These are phyloP conservation scores for Platorchestia sp. DNA, from an alignment of 1,140 invertebrate species.

Conservation along the genomic window DNA sequence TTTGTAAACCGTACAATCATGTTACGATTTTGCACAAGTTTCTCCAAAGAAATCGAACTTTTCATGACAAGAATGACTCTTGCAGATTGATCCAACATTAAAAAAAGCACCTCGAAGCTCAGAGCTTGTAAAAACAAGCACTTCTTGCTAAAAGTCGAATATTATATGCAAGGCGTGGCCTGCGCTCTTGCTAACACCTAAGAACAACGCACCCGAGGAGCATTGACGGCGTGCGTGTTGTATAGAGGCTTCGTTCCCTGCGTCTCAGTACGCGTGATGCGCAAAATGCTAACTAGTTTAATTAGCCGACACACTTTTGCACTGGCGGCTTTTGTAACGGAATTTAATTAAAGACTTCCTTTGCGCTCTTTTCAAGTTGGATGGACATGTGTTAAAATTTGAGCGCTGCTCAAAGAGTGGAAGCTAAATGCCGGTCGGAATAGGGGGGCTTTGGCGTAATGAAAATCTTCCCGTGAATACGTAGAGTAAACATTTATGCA, in stretches of 20 bases:
- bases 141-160: neutral
- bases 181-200: neutral
- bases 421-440: neutral
- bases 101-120: neutral
- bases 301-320: slow-evolving; percentile 14
- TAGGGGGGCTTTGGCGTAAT: neutral
- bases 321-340: slow-evolving; percentile 17
- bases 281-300: slow-evolving; percentile 26
- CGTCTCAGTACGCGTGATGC: neutral
- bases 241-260: neutral
- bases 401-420: neutral
- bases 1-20: neutral
- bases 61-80: neutral
- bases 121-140: neutral
- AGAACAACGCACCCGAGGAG: neutral
- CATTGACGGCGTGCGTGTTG: neutral
- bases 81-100: neutral
- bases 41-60: neutral
- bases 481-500: neutral
- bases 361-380: neutral
- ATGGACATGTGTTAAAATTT: slow-evolving; percentile 39
- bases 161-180: slow-evolving; percentile 30
- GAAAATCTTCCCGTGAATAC: neutral
- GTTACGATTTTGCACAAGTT: neutral
- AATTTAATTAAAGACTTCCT: slow-evolving; percentile 40